Evolutionary conservation across 2,888 invertebrate species (phyloP).

Genomic region (Stramonita haemastoma): DNA sequence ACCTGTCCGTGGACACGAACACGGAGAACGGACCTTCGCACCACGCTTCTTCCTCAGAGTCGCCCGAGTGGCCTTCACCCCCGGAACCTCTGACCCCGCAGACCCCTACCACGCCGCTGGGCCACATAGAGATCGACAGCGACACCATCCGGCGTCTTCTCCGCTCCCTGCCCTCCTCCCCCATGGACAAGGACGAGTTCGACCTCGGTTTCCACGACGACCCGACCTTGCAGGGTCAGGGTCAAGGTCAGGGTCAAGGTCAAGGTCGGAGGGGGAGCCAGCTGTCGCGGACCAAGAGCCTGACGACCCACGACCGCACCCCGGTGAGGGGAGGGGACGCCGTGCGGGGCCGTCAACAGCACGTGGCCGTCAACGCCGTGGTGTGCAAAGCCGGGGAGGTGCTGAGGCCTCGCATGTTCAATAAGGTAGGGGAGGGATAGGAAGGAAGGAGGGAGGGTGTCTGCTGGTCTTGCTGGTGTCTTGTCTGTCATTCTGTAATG

Average conservation of each 20-base stretch:
- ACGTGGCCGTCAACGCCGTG: slow-evolving; percentile 11
- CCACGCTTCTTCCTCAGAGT: slow-evolving; percentile 77
- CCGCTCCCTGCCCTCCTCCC: slow-evolving; percentile 88
- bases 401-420: slow-evolving; percentile 53
- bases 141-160: slow-evolving; percentile 94
- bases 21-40: slow-evolving; percentile 42
- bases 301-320: slow-evolving; percentile 55
- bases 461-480: background rate
- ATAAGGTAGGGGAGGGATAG: slow-evolving; percentile 37
- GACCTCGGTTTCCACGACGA: slow-evolving; percentile 70
- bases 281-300: slow-evolving; percentile 55
- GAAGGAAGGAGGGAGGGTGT: background rate
- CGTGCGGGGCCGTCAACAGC: slow-evolving; percentile 24
- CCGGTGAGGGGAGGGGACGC: slow-evolving; percentile 26
- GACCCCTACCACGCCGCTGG: slow-evolving; percentile 66
- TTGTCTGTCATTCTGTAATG: background rate
- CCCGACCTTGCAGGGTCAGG: background rate
- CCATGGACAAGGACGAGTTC: slow-evolving; percentile 54
- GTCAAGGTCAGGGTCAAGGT: slow-evolving; percentile 9
- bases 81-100: slow-evolving; percentile 71
- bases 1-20: slow-evolving; percentile 51
- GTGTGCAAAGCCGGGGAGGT: slow-evolving; percentile 45
- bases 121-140: slow-evolving; percentile 83
- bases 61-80: slow-evolving; percentile 75
- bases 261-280: slow-evolving; percentile 42